Conservation (phyloP, 2,888 invertebrate genomes). For the Crepidodera aurea region DNA sequence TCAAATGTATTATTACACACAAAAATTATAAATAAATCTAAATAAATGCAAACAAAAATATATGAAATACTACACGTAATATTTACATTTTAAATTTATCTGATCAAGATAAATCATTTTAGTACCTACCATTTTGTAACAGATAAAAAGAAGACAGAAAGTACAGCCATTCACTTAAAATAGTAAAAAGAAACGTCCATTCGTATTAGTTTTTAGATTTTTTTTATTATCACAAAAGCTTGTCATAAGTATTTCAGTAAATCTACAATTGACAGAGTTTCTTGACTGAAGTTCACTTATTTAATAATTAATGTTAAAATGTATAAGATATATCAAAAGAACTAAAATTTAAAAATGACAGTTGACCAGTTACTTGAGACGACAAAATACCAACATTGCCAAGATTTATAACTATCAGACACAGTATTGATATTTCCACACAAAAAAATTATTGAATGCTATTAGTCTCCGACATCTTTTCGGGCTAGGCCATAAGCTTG, state of each 20-base stretch:
- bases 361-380: too few relatives aligned
- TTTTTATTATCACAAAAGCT: conserved; percentile 51
- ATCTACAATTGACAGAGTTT: conserved; percentile 33
- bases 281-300: conserved; percentile 3
- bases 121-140: conserved; percentile 39
- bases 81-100: conserved; percentile 44
- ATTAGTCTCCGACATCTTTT: too few relatives aligned
- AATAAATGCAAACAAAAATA: conserved; percentile 49
- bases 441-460: too few relatives aligned
- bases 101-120: conserved; percentile 37
- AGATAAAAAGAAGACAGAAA: conserved; percentile 35
- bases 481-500: too few relatives aligned
- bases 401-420: too few relatives aligned
- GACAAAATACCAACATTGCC: too few relatives aligned
- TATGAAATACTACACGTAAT: conserved; percentile 46
- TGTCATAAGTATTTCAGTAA: conserved; percentile 43
- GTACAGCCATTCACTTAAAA: conserved; percentile 42
- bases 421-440: too few relatives aligned
- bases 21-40: conserved; percentile 47
- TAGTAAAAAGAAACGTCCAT: conserved; percentile 36
- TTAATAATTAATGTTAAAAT: neutral
- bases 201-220: conserved; percentile 31
- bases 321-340: too few relatives aligned
- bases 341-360: too few relatives aligned
- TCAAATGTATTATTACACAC: conserved; percentile 42